These are phyloP conservation scores for Myotis pilosus DNA, from an alignment of 2,797 vertebrate species.

Conservation along the genomic window DNA sequence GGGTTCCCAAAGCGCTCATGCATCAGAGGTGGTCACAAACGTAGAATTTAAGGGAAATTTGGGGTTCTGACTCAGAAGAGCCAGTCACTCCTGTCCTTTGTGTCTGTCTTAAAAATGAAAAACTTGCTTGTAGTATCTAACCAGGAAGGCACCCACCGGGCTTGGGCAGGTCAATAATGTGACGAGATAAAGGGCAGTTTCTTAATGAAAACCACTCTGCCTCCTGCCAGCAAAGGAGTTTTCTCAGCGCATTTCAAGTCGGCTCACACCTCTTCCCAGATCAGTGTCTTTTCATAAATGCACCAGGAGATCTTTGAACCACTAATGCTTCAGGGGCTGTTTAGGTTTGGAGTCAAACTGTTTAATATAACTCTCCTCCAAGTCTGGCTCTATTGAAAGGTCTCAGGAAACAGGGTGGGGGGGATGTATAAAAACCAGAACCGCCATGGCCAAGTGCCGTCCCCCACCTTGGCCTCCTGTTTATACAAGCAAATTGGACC, in stretches of 20 bases:
- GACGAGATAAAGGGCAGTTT: conserved; percentile 74
- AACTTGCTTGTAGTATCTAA: neutral
- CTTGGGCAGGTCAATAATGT: conserved; percentile 54
- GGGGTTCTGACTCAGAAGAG: neutral
- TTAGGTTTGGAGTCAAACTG: conserved; percentile 80
- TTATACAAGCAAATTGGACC: conserved; percentile 78
- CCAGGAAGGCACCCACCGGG: conserved; percentile 29
- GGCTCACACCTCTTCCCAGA: conserved; percentile 73
- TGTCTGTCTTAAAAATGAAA: conserved; percentile 34
- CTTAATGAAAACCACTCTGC: conserved; percentile 77
- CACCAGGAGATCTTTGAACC: conserved; percentile 77
- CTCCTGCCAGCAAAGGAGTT: conserved; percentile 75
- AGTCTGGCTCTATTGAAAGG: conserved; percentile 72
- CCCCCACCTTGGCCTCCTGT: conserved; percentile 64
- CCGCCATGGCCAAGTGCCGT: conserved; percentile 28
- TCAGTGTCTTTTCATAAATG: conserved; percentile 77
- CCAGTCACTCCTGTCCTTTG: neutral
- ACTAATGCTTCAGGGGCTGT: conserved; percentile 77
- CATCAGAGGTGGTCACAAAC: neutral
- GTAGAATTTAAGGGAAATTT: neutral
- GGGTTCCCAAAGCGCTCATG: neutral
- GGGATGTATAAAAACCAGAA: conserved; percentile 69
- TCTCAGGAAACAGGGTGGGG: conserved; percentile 67
- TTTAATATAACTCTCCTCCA: conserved; percentile 77
- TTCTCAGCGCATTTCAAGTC: conserved; percentile 69